Evolutionary conservation across 2,888 invertebrate genomes (phyloP), one percentile per base, ranked within the genome.

Genomic region (Heliconius ismenius): DNA sequence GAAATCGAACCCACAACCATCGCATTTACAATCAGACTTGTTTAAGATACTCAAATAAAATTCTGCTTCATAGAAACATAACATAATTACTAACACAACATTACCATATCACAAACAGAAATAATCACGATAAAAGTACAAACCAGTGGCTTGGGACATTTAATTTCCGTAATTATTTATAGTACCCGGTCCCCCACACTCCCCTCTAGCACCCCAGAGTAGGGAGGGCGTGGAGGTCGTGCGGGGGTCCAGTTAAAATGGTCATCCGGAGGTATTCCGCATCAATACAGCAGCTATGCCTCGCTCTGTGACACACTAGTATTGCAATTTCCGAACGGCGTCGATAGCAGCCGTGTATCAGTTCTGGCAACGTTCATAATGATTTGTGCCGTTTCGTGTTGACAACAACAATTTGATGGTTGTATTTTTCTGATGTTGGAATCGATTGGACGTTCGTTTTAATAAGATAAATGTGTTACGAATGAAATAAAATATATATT

Each of bases 301-400:
- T 83, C 86, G 85, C 84, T 84, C 87, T 86, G 87, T 91, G 90
- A 91, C 91, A 91, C 89, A 90, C 88, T 91, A 91, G 90, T 89
- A 90, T 91, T 90, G 91, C 90, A 91, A 92, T 91, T 90, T 91
- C 91, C 91, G 90, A 90, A 88, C 85, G 84, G 84, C 85, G 86
- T 91, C 87, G 89, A 91, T 90, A 89, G 80, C 83, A 78, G 76
- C 84, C 82, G 85, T 84, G 86, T 85, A 84, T 86, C 87, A 85
- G 85, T 83, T 83, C 85, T 81, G 84, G 84, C 85, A 86, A 78
- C 82, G 78, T 79, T 79, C 67, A 81, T 81, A 80, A 89, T 90
- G 89, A 90, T 90, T 90, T 85, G 85, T 82, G 84, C 85, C 85
- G 72, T 79, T 72, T 79, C 85, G 83, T 84, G 86, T 85, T 84